Base-by-base conservation (phyloP, 2,113 vertebrate species). In the Proterorhinus semilunaris region DNA sequence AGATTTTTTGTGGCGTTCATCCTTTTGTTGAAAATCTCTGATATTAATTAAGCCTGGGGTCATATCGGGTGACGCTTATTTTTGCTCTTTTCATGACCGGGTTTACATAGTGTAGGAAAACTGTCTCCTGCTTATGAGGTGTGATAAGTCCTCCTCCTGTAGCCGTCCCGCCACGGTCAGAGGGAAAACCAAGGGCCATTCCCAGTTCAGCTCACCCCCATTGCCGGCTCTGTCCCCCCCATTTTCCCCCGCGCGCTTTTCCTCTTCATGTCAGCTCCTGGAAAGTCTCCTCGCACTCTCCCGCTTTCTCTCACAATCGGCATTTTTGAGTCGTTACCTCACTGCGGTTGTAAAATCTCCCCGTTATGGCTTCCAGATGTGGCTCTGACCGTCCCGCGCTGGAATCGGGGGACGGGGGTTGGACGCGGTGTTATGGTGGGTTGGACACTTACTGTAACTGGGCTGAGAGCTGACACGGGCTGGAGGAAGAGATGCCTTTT, bases 281-380 rank as follows among this genome's bases (percentile, higher is more conserved):
- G 70, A 83, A 75, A 71, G 67, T 64, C 65, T 58, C 76, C 13
- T 10, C 49, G 11, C 63, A n/a, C 42, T 27, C 49, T 0, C 65
- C 12, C 48, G 16, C 68, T 83, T 80, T 86, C 80, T 84, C 72
- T 87, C 73, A 62, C 63, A 72, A 87, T 78, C 84, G 17, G 85
- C 89, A 92, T 93, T 91, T 92, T 93, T 93, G 74, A 78, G 86
- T 83, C 69, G 78, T 92, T 93, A 90, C 86, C 86, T 93, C 91
- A 93, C 75, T 59, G 76, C 63, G 83, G 86, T 88, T 82, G 87
- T 91, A 90, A 91, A 91, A 91, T 91, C 89, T 91, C 85, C 76
- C 62, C 68, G 62, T 91, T 90, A 93, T 92, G 82, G 79, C 82
- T 93, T 92, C 91, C 92, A 93, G 92, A 93, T 93, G 91, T 92